These are phyloP conservation scores for Candoia aspera DNA, from an alignment of 2,113 vertebrate genomes.

Conservation along the genomic window DNA sequence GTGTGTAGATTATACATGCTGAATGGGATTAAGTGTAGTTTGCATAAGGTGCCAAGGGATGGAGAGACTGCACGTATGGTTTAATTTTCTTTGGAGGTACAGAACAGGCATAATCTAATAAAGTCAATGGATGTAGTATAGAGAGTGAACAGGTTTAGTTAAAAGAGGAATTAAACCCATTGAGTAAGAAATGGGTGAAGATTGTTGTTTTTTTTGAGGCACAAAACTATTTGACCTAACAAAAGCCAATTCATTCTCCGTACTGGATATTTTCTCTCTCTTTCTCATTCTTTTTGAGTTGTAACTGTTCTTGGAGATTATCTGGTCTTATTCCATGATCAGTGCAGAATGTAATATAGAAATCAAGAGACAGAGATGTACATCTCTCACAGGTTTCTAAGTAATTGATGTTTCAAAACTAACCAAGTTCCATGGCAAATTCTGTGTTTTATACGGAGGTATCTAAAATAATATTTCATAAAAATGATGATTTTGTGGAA, in stretches of 20 bases:
- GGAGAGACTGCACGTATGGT: background rate
- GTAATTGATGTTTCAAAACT: no score
- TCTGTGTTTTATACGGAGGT: no score
- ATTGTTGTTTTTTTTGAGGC: background rate
- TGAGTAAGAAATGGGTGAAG: background rate
- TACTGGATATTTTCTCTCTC: background rate
- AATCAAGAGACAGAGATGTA: no score
- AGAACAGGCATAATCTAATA: background rate
- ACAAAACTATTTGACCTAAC: background rate
- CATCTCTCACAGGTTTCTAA: no score
- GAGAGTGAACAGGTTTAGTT: background rate
- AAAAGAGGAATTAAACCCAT: background rate
- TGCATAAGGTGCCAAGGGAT: background rate
- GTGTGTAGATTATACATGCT: background rate
- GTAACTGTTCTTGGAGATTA: no score
- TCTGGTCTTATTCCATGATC: no score
- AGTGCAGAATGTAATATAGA: no score
- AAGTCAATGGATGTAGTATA: constrained; percentile 8
- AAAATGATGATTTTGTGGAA: background rate
- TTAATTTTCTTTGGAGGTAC: constrained; percentile 5
- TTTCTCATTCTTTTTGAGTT: background rate
- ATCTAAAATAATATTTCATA: background rate
- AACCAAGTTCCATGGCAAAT: no score
- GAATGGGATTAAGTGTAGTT: background rate
- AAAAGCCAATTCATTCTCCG: background rate